Evolutionary conservation across 30 jellyfish, hydroid and myxozoan species (phyloP), one percentile per base, ranked within the genome.

Genomic region (Hydra vulgaris): DNA sequence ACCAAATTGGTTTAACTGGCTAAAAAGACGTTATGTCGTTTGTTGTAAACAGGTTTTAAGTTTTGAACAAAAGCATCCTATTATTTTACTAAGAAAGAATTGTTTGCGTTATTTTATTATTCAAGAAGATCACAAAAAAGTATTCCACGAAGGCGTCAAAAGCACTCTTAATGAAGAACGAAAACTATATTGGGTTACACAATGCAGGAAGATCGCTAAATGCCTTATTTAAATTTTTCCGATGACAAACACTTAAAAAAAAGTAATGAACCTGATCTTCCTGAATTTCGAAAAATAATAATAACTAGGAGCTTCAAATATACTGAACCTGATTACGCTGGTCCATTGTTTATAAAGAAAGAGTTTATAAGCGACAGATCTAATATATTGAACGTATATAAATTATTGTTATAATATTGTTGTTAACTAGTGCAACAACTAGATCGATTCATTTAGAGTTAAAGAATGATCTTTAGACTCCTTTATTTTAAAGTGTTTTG

Each of bases 361-460:
- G 67, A 73, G 4, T n/a, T n/a, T n/a, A n/a, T n/a, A n/a, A 26
- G 12, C 67, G 68, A 73, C 5, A 17, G 70, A 40, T 5, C 61
- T 40, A 40, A 40, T 40, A 12, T 40, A 8, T 21, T 76, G 21
- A 87, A 87, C 66, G 84, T 55, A 21, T 82, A 82, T 66, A 67
- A 73, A 25, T 55, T 73, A 40, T n/a, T n/a, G n/a, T n/a, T n/a
- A n/a, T n/a, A n/a, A n/a, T n/a, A n/a, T n/a, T n/a, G n/a, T 70
- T 75, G 67, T 82, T 87, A 70, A 79, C 69, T 27, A 73, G 95
- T 87, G 76, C 83, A 21, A 7, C 78, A 19, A 79, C 82, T 53
- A 75, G 88, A 1, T 91, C 91, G 15, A 17, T 79, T 7, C 96
- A 88, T 54, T 54, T 88, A 16, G 96, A 88, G 70, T 56, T 88